Base-by-base conservation (phyloP, 2,797 vertebrate species). In the Lepilemur septentrionalis region DNA sequence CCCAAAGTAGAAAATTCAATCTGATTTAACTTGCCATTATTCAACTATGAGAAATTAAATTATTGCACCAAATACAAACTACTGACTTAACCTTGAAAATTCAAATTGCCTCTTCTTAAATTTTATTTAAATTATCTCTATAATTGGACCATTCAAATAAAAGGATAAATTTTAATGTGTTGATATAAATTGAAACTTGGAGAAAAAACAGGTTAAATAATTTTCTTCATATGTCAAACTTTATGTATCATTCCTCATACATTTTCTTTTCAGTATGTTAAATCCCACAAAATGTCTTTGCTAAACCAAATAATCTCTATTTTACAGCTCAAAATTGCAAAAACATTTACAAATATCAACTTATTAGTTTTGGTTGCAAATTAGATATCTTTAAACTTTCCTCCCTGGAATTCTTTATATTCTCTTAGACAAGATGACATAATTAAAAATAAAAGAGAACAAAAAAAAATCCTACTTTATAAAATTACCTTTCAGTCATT, bases 1-100 rank as follows among this genome's bases (percentile, higher is more conserved):
- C 12, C 72, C 14, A 87, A 97, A 65, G 43, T 25, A 48, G 72
- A 93, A 96, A 97, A 93, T 97, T 93, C 82, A 88, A 17, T 43
- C 81, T 67, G 46, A 4, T 17, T 95, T 75, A 70, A 59, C 91
- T 57, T 85, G 48, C 52, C 52, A 91, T 87, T 85, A 94, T 82
- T 89, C 57, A 80, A 78, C 84, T n/a, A 55, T 32, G 4, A 67
- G 95, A 96, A 89, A 61, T 84, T 80, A 91, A 65, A 67, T 25
- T 82, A 69, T 67, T 73, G 1, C 46, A 73, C 13, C 28, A 76
- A 92, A 76, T 69, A 63, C 17, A 81, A 93, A 96, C 73, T 91
- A 81, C 5, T 28, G 75, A 75, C 13, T 73, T 95, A 83, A 35
- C 22, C 38, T 57, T 84, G 65, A 32, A 91, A 72, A 94, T 63